Conservation (phyloP, 2,888 invertebrate species). For the Tipula helvola region DNA sequence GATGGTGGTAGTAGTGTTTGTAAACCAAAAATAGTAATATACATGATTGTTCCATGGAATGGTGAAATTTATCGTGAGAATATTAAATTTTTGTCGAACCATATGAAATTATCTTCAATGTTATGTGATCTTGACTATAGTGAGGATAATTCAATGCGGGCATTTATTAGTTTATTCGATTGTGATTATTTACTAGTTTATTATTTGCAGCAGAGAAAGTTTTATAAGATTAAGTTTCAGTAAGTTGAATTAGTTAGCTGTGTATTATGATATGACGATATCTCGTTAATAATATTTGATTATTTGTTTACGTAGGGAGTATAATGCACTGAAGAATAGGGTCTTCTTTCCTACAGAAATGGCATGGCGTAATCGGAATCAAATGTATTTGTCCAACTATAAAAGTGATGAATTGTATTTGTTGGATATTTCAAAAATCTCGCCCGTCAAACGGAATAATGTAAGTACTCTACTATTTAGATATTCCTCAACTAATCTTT, state of each 20-base stretch:
- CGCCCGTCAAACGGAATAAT: neutral
- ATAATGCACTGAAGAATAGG: neutral
- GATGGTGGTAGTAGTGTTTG: constrained; percentile 18
- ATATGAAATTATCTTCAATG: constrained; percentile 15
- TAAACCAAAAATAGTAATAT: constrained; percentile 18
- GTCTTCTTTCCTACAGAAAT: neutral
- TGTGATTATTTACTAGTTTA: constrained; percentile 16
- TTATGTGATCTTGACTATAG: constrained; percentile 12
- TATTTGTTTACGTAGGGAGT: neutral
- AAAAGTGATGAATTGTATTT: constrained; percentile 13
- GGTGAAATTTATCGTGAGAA: constrained; percentile 14
- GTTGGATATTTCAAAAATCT: constrained; percentile 11
- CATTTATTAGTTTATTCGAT: constrained; percentile 16
- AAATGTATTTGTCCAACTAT: constrained; percentile 12
- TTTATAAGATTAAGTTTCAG: neutral
- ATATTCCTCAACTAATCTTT: neutral
- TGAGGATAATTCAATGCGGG: constrained; percentile 8
- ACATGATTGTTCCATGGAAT: neutral
- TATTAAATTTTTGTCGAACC: constrained; percentile 9
- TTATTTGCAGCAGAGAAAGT: constrained; percentile 14
- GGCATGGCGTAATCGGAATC: neutral
- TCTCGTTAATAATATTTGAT: neutral
- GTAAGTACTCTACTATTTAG: neutral
- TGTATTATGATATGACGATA: neutral
- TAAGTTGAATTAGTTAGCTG: neutral